Conservation (phyloP, 2,797 vertebrate species). For the Thripadectes ignobilis region DNA sequence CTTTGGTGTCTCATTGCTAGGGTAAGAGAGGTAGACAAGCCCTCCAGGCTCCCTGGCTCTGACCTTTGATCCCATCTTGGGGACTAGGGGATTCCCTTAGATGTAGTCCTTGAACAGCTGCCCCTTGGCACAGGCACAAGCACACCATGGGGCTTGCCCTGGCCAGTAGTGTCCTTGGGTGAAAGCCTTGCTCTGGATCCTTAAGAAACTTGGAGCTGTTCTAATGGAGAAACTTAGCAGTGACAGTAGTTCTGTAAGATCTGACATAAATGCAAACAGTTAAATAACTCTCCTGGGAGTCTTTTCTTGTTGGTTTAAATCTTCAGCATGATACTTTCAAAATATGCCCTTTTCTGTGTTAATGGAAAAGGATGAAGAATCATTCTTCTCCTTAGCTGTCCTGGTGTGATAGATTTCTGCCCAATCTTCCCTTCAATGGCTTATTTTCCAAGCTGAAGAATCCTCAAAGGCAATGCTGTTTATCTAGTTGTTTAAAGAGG, state of each 20-base stretch:
- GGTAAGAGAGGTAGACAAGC: neutral
- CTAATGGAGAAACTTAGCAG: neutral
- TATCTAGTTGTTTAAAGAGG: conserved; percentile 25
- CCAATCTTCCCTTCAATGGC: neutral
- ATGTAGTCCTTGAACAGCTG: neutral
- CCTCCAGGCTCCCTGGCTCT: neutral
- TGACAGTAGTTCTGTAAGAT: neutral
- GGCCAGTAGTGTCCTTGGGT: neutral
- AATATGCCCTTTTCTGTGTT: conserved; percentile 22
- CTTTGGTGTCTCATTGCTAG: neutral
- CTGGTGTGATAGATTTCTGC: neutral
- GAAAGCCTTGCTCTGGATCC: neutral
- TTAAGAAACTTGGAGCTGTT: neutral
- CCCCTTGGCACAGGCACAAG: neutral
- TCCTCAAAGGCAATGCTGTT: conserved; percentile 31
- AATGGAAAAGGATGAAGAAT: conserved; percentile 9
- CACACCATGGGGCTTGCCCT: neutral
- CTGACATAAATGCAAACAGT: neutral
- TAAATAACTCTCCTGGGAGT: neutral
- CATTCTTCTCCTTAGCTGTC: neutral
- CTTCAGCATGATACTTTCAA: neutral
- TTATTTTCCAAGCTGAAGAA: neutral
- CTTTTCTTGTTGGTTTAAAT: neutral
- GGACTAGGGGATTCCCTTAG: neutral
- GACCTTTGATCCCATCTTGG: neutral